Percentiles rank a stretch among this genome's conserved stretches.
Evolutionary conservation across 2,888 invertebrate genomes (phyloP).

Genomic region (Drosophila yooni): DNA sequence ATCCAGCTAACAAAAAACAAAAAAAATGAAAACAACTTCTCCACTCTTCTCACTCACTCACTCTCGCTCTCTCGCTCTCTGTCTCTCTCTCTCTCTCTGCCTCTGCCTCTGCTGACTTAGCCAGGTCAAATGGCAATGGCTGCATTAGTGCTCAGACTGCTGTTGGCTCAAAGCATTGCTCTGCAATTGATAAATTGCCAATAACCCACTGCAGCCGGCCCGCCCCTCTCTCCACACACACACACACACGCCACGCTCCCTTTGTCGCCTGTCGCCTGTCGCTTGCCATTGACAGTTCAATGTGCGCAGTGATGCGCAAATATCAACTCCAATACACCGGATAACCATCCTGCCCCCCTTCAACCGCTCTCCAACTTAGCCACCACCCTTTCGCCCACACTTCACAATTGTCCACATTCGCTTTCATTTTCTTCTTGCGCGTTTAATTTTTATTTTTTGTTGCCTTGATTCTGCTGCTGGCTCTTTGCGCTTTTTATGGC

Average conservation of each 20-base stretch:
- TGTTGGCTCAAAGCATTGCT: constrained; percentile 52
- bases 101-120: not conserved
- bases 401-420: constrained; percentile 46
- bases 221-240: not conserved
- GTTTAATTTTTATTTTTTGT: constrained; percentile 6
- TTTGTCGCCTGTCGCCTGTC: constrained; percentile 38
- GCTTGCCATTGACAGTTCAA: constrained; percentile 81
- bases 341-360: constrained; percentile 13
- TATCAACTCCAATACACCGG: constrained; percentile 77
- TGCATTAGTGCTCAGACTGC: constrained; percentile 65
- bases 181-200: constrained; percentile 78
- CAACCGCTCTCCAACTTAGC: not conserved
- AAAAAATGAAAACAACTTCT: not conserved
- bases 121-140: constrained; percentile 68
- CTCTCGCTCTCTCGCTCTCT: not conserved
- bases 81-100: not conserved
- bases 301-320: constrained; percentile 80
- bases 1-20: not conserved
- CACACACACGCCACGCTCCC: not conserved
- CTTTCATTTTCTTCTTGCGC: constrained; percentile 40
- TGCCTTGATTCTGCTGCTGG: constrained; percentile 33
- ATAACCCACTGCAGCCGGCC: constrained; percentile 26
- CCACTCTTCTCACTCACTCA: not conserved
- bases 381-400: not conserved
- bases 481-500: constrained; percentile 72